A percentile compares a stretch with the other conserved stretches of the same genome.
phyloP scores from a whole-genome alignment of 1,140 invertebrate species.

The Chironomus striatipennis region DNA sequence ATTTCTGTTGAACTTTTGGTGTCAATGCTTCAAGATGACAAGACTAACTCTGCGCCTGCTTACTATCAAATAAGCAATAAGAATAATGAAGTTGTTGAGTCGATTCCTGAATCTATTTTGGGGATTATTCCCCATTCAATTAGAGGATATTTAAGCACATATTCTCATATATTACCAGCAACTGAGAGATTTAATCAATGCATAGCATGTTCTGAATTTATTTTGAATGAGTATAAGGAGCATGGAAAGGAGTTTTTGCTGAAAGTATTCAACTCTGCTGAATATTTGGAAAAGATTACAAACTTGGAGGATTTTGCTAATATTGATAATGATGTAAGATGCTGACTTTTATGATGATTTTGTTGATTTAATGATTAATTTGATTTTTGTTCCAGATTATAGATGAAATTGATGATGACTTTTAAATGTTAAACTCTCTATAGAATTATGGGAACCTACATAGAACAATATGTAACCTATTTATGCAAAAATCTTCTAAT shows the following conservation, averaged over 20 bases:
- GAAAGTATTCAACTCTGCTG: constrained; percentile 75
- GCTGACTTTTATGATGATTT: background rate
- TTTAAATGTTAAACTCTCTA: no score
- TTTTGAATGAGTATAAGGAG: constrained; percentile 31
- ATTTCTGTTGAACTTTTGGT: constrained; percentile 87
- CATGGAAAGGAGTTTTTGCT: constrained; percentile 70
- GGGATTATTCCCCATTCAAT: constrained; percentile 91
- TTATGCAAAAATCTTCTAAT: no score
- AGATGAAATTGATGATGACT: background rate
- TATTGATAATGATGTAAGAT: constrained; percentile 33
- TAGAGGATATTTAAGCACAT: constrained; percentile 77
- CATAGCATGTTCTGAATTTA: constrained; percentile 72
- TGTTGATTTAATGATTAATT: no score
- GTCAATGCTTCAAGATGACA: constrained; percentile 76
- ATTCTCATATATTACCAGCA: constrained; percentile 70
- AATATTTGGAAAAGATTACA: constrained; percentile 79
- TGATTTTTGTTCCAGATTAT: background rate
- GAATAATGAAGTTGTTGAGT: constrained; percentile 33
- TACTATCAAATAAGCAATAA: constrained; percentile 41
- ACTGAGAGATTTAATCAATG: constrained; percentile 80
- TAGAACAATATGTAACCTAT: no score
- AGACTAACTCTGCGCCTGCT: constrained; percentile 57
- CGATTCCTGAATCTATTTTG: constrained; percentile 52
- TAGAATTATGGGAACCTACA: no score
- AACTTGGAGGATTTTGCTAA: constrained; percentile 57